Conservation (phyloP, 2,113 vertebrate species). For the Tetrax tetrax region DNA sequence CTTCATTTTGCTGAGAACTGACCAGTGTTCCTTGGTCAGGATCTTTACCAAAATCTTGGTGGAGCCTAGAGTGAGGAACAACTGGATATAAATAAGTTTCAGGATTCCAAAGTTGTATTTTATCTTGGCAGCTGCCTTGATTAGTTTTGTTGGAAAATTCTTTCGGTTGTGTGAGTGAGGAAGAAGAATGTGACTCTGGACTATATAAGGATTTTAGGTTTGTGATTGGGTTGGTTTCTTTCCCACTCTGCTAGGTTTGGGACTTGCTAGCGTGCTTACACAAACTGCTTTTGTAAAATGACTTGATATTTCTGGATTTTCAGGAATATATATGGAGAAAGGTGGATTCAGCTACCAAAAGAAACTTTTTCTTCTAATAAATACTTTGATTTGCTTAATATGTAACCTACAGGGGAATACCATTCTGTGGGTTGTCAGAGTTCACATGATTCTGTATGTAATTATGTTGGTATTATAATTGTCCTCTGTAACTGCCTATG, state of each 20-base stretch:
- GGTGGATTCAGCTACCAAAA: background rate
- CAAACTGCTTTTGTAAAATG: background rate
- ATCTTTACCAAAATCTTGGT: background rate
- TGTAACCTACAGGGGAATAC: constrained; percentile 41
- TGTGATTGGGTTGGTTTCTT: background rate
- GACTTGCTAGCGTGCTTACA: background rate
- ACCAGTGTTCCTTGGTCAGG: background rate
- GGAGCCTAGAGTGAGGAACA: background rate
- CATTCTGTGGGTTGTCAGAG: constrained; percentile 16
- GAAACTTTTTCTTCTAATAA: background rate
- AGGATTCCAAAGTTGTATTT: background rate
- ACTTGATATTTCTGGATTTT: background rate
- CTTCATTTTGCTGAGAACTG: background rate
- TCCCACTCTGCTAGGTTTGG: background rate
- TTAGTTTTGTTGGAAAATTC: background rate
- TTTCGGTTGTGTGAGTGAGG: background rate
- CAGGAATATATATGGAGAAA: background rate
- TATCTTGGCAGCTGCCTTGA: background rate
- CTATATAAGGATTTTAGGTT: background rate
- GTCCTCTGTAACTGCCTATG: constrained; percentile 6
- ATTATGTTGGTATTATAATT: constrained; percentile 69
- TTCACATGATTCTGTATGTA: constrained; percentile 52
- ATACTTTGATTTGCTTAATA: constrained; percentile 4
- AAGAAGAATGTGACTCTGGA: background rate
- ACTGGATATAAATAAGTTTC: background rate